Evolutionary conservation across 2,888 invertebrate genomes (phyloP), one percentile per base, ranked within the genome.

Genomic region (Clunio marinus): DNA sequence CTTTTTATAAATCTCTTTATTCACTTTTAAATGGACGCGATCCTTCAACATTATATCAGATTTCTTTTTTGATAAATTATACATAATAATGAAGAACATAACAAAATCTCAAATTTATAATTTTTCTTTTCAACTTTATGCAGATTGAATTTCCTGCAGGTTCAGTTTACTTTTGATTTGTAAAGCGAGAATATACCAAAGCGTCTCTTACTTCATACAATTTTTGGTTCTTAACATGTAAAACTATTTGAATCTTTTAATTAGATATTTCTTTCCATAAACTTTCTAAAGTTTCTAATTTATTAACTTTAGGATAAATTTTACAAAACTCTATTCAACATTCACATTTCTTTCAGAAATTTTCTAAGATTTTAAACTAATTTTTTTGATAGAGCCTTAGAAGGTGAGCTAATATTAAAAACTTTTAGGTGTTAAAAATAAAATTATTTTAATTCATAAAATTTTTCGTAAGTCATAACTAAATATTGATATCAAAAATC

Each of bases 131-230:
- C 15, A 45, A n/a, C 45, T 45, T 7, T 45, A 7, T 45, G 13
- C 45, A 45, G 15, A 45, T 45, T 13, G 8, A 45, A 7, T 3
- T 45, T n/a, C 8, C 45, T 45, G 3, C 17, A n/a, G 8, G 13
- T 27, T 22, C 17, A 20, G 4, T 57, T 27, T 51, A 51, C 20
- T 51, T 51, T 24, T 25, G 13, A 57, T 27, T 57, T 57, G 57
- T 57, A 57, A 57, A 57, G 57, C 57, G 57, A 57, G 57, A 57
- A 27, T 57, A 24, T 57, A 57, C 57, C 57, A 57, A 57, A 57
- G 57, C 57, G 57, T 57, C 57, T 27, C 51, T 57, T 57, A 27
- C 4, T 57, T 57, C 57, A 27, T 55, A 55, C 57, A 57, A 27
- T 57, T 57, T 17, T 45, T 45, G 4, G 5, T 13, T 45, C 8